Conservation (phyloP, 2,797 vertebrate genomes). For the Xerus rutilus region DNA sequence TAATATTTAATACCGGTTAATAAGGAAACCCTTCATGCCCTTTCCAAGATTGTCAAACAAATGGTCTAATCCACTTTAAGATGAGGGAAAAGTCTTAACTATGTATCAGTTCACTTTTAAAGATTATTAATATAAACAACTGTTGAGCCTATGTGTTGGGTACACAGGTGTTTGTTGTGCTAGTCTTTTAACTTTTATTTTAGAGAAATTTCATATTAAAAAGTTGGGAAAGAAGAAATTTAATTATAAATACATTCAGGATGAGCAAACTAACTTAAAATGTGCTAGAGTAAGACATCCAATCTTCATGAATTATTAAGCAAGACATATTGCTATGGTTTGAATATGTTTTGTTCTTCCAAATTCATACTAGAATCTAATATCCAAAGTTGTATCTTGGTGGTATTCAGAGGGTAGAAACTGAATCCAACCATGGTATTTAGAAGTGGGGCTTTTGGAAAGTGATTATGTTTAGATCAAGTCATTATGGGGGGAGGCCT, state of each 20-base stretch:
- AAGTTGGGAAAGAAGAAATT: not conserved
- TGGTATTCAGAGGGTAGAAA: no score
- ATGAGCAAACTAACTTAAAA: conserved; percentile 16
- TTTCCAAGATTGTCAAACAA: conserved; percentile 6
- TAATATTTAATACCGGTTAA: not conserved
- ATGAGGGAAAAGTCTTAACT: not conserved
- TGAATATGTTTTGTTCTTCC: no score
- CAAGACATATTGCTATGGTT: not conserved
- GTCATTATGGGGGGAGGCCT: no score
- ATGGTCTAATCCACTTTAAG: not conserved
- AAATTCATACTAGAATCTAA: no score
- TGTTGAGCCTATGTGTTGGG: not conserved
- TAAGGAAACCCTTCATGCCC: not conserved
- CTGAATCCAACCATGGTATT: no score
- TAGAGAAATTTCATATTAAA: conserved; percentile 25
- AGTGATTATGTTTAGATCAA: no score
- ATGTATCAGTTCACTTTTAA: not conserved
- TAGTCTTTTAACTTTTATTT: not conserved
- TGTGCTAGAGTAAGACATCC: not conserved
- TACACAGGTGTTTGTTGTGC: not conserved
- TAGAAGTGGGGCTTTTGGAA: no score
- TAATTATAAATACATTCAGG: not conserved
- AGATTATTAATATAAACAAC: not conserved
- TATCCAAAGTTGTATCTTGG: no score
- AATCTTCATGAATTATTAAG: not conserved